These are phyloP conservation scores for Rhinogobius similis DNA, from an alignment of 2,113 vertebrate species.

Conservation along the genomic window DNA sequence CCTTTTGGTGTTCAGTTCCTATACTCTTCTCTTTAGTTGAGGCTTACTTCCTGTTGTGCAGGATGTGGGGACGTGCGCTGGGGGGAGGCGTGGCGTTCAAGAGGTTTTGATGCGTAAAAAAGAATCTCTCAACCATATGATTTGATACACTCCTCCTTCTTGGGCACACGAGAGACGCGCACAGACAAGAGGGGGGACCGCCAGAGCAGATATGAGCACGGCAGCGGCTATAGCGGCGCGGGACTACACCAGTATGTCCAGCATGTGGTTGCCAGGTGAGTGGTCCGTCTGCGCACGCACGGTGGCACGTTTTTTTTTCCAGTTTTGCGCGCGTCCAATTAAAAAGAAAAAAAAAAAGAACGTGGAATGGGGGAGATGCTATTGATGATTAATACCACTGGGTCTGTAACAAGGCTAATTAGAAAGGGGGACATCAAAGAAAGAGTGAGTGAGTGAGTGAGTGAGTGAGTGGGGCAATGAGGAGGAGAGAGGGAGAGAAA, in stretches of 20 bases:
- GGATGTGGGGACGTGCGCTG: conserved; percentile 63
- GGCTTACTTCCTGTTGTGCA: conserved; percentile 60
- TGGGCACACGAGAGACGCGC: conserved; percentile 29
- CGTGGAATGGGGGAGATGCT: conserved; percentile 3
- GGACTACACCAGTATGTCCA: conserved; percentile 78
- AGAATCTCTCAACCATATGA: conserved; percentile 60
- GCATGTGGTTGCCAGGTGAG: conserved; percentile 82
- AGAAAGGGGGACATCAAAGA: conserved; percentile 67
- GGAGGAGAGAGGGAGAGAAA: conserved; percentile 15
- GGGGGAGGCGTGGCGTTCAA: conserved; percentile 60
- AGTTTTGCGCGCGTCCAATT: conserved; percentile 59
- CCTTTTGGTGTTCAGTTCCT: conserved; percentile 15
- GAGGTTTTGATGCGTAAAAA: conserved; percentile 35
- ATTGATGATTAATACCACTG: conserved; percentile 69
- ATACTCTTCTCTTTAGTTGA: conserved; percentile 41
- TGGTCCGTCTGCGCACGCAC: conserved; percentile 51
- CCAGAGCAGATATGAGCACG: conserved; percentile 72
- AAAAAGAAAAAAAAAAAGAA: conserved; percentile 11
- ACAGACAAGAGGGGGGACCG: conserved; percentile 50
- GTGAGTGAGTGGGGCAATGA: conserved; percentile 32
- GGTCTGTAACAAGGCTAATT: conserved; percentile 67
- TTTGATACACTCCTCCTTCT: conserved; percentile 65
- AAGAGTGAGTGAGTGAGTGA: neutral
- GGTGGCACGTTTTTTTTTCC: neutral
- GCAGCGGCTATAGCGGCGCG: conserved; percentile 72